Evolutionary conservation across 1,140 invertebrate genomes (phyloP).

Genomic region (Papilio polytes): DNA sequence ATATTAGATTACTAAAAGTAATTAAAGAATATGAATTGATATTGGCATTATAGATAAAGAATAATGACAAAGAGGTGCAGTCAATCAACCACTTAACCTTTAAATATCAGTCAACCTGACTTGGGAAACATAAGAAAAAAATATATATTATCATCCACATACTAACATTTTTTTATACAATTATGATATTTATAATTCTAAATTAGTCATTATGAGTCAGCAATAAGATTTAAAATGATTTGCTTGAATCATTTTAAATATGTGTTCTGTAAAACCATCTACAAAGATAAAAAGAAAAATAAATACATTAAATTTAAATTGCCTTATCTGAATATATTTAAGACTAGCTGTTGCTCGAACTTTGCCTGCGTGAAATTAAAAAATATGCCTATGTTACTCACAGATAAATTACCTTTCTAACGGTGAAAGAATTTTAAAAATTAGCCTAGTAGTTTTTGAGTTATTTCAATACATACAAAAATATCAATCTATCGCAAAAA

Average conservation of each 20-base stretch:
- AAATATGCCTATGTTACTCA: no score
- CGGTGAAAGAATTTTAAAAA: no score
- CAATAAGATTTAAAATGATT: neutral
- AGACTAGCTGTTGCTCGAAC: no score
- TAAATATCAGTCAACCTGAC: neutral
- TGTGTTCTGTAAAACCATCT: neutral
- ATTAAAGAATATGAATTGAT: neutral
- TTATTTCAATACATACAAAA: no score
- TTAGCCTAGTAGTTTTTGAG: no score
- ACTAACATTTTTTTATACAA: neutral
- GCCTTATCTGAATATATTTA: no score
- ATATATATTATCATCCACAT: neutral
- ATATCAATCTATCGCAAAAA: no score
- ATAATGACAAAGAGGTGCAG: neutral
- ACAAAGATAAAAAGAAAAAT: neutral
- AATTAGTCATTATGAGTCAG: neutral
- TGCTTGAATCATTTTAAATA: neutral
- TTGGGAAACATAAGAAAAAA: neutral
- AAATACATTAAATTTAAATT: no score
- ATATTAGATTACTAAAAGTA: neutral
- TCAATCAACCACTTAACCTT: slow-evolving; percentile 1
- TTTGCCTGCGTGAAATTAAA: no score
- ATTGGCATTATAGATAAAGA: neutral
- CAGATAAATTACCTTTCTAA: no score
- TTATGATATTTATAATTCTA: neutral